These are phyloP conservation scores for Mechanitis messenoides DNA, from an alignment of 2,888 invertebrate genomes.

Conservation along the genomic window DNA sequence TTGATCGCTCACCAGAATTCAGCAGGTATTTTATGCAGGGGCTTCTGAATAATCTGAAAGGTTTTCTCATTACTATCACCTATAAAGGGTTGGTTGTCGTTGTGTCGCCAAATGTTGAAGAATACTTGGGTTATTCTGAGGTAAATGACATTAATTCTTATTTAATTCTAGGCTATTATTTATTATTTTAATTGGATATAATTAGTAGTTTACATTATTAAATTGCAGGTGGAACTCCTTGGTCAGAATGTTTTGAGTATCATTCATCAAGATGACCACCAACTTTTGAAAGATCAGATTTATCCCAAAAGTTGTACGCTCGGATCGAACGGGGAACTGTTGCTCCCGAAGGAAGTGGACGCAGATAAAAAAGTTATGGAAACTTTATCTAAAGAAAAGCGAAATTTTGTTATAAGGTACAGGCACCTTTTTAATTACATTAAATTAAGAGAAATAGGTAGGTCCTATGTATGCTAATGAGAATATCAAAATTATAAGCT, in stretches of 20 bases:
- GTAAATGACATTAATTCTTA: constrained; percentile 71
- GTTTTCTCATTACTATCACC: constrained; percentile 87
- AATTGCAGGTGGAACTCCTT: constrained; percentile 87
- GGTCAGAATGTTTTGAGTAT: constrained; percentile 89
- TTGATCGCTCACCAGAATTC: constrained; percentile 74
- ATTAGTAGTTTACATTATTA: constrained; percentile 7
- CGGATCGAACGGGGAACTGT: constrained; percentile 74
- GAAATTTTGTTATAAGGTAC: constrained; percentile 54
- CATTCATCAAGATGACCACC: constrained; percentile 86
- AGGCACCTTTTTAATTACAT: background rate
- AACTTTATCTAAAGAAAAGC: constrained; percentile 44
- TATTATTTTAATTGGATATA: background rate
- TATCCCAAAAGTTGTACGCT: constrained; percentile 65
- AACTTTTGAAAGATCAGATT: constrained; percentile 82
- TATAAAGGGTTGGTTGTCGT: constrained; percentile 89
- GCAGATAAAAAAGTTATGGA: constrained; percentile 38
- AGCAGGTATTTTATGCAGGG: constrained; percentile 68
- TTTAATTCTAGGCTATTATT: background rate
- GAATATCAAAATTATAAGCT: too few relatives aligned
- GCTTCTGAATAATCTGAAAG: constrained; percentile 79
- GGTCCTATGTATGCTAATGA: background rate
- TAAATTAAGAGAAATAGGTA: background rate
- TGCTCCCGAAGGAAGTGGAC: constrained; percentile 57
- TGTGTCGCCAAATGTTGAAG: constrained; percentile 87
- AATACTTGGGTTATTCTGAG: constrained; percentile 88